These are phyloP conservation scores for Pachyseris speciosa DNA, from an alignment of 64 coral and sea anemone species.

Conservation along the genomic window DNA sequence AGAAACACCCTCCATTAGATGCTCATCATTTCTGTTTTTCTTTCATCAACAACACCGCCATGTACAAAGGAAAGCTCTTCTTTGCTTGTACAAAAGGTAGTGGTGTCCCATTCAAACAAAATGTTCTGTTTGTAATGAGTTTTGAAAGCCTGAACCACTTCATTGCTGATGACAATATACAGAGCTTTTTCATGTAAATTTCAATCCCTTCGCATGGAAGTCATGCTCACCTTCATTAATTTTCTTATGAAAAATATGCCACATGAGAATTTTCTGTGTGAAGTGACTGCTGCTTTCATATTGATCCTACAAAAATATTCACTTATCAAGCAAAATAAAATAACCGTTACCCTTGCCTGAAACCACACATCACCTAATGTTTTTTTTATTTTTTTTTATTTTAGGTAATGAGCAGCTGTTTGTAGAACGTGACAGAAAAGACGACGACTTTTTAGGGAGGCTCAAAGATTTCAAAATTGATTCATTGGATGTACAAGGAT, in stretches of 20 bases:
- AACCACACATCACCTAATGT: not conserved
- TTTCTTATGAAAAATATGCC: too few relatives aligned
- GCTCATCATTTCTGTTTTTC: constrained; percentile 7
- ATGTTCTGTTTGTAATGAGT: constrained; percentile 16
- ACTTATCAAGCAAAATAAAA: too few relatives aligned
- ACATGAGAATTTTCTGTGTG: too few relatives aligned
- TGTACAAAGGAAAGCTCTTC: not conserved
- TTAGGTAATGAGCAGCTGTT: constrained; percentile 74
- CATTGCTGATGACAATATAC: too few relatives aligned
- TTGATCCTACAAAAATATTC: too few relatives aligned
- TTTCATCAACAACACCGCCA: constrained; percentile 15
- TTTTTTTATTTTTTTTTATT: not conserved
- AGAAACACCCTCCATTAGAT: not conserved
- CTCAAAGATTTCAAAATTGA: constrained; percentile 88
- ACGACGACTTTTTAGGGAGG: constrained; percentile 65
- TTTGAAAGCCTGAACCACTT: constrained; percentile 52
- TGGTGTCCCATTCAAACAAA: not conserved
- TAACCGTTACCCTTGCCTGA: too few relatives aligned
- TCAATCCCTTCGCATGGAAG: too few relatives aligned
- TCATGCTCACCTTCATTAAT: too few relatives aligned
- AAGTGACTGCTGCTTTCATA: too few relatives aligned
- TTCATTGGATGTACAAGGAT: constrained; percentile 31
- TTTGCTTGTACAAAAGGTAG: constrained; percentile 13
- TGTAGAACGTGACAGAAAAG: constrained; percentile 78
- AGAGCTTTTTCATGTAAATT: too few relatives aligned